phyloP scores from a whole-genome alignment of 37 sponge, comb jelly and placozoan genomes.

The Tethya wilhelma region DNA sequence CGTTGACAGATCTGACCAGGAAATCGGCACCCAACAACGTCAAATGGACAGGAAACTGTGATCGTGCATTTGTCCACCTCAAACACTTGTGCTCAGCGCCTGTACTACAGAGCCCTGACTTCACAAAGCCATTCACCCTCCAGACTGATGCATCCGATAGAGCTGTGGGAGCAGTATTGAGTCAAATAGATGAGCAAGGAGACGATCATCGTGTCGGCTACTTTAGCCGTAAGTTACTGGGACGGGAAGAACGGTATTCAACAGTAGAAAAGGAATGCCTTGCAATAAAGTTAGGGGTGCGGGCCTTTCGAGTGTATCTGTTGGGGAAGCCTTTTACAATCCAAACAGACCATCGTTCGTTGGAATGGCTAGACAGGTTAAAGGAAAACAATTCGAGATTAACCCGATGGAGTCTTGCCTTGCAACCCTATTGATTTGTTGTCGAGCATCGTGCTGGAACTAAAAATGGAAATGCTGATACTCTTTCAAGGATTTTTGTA shows the following conservation, averaged over 20 bases:
- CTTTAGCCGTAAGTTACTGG: conserved; percentile 40
- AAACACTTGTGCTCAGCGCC: conserved; percentile 1
- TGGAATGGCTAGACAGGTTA: no score
- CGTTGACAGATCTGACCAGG: conserved; percentile 56
- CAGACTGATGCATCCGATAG: conserved; percentile 60
- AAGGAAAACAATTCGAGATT: no score
- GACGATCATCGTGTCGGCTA: conserved; percentile 51
- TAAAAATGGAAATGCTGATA: no score
- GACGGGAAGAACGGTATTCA: conserved; percentile 46
- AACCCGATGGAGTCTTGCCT: no score
- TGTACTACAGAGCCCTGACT: conserved; percentile 51
- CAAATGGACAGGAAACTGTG: conserved; percentile 50
- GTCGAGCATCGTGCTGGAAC: no score
- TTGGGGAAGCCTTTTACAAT: conserved; percentile 33
- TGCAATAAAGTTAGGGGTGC: conserved; percentile 20
- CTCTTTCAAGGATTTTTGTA: no score
- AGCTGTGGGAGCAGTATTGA: conserved; percentile 62
- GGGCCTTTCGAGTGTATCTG: conserved; percentile 50
- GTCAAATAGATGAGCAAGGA: conserved; percentile 30
- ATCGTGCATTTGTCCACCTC: conserved; percentile 31
- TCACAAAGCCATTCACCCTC: conserved; percentile 23
- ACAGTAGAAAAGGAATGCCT: conserved; percentile 61
- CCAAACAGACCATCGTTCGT: conserved; percentile 66
- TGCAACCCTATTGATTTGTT: no score
- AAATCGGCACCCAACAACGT: conserved; percentile 26